These are phyloP conservation scores for Gadus macrocephalus DNA, from an alignment of 2,113 vertebrate genomes.

Conservation along the genomic window DNA sequence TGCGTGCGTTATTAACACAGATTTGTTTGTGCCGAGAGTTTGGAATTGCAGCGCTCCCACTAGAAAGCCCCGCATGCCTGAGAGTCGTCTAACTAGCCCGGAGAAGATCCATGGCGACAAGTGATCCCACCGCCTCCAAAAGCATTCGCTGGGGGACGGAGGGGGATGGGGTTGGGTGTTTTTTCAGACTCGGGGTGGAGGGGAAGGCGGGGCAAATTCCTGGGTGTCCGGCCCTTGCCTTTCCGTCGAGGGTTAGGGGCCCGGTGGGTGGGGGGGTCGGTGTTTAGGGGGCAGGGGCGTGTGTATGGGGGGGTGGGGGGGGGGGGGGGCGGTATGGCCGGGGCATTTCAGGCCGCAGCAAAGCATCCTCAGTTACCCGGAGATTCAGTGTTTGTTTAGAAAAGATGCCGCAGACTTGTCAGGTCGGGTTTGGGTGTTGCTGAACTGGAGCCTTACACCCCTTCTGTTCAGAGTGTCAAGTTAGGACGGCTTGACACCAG, in stretches of 20 bases:
- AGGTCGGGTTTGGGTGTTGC: background rate
- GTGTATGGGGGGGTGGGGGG: background rate
- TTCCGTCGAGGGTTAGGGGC: background rate
- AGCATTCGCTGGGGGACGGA: background rate
- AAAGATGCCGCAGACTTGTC: constrained; percentile 54
- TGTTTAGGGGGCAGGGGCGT: constrained; percentile 2
- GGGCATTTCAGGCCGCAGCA: background rate
- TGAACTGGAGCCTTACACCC: too few relatives aligned
- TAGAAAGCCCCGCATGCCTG: constrained; percentile 24
- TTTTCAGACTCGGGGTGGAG: constrained; percentile 3
- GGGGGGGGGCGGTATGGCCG: background rate
- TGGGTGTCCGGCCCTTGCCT: constrained; percentile 25
- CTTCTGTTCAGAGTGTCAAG: too few relatives aligned
- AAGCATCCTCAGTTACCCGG: constrained; percentile 53
- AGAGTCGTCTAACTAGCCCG: constrained; percentile 45
- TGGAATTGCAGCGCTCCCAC: constrained; percentile 33
- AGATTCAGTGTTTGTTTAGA: constrained; percentile 63
- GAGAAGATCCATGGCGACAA: constrained; percentile 64
- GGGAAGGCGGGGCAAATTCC: constrained; percentile 48
- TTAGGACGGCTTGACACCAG: too few relatives aligned
- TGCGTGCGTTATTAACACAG: constrained; percentile 44
- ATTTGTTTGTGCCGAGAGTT: constrained; percentile 29
- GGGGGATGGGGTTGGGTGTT: constrained; percentile 1
- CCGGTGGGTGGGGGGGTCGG: background rate
- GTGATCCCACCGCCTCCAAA: constrained; percentile 23